These are phyloP conservation scores for Otocyon megalotis DNA, from an alignment of 2,113 vertebrate genomes.

Conservation along the genomic window DNA sequence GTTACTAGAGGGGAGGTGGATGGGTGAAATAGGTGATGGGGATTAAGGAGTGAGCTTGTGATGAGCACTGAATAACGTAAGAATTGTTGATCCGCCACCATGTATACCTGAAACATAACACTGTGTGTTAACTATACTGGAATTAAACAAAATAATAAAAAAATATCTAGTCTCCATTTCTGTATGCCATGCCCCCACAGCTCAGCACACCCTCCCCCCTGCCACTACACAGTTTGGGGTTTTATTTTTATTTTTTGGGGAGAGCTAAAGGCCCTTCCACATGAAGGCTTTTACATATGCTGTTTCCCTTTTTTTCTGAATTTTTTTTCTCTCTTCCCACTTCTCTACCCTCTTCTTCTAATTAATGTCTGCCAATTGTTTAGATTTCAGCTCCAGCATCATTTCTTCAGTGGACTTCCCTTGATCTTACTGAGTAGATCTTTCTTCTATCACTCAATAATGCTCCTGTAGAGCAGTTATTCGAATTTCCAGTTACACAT, in stretches of 20 bases:
- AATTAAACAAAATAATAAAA: too few species aligned
- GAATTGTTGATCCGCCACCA: too few species aligned
- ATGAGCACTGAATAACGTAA: too few species aligned
- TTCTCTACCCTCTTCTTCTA: neutral
- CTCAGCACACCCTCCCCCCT: too few species aligned
- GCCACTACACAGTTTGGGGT: neutral
- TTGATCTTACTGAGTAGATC: neutral
- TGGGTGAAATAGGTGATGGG: too few species aligned
- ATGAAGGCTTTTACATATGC: neutral
- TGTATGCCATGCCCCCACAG: too few species aligned
- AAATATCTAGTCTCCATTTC: neutral
- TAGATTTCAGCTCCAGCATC: neutral
- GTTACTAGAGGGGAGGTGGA: too few species aligned
- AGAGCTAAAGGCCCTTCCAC: neutral
- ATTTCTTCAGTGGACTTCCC: neutral
- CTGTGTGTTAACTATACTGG: too few species aligned
- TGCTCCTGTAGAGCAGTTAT: neutral
- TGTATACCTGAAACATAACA: too few species aligned
- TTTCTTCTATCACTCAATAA: neutral
- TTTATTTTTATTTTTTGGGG: neutral
- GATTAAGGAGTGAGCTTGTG: too few species aligned
- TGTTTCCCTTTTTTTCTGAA: neutral
- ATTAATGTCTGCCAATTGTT: neutral
- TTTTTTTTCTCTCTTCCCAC: neutral
- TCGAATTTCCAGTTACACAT: neutral